Conservation (phyloP, 2,888 invertebrate species). For the Yponomeuta malinellus region DNA sequence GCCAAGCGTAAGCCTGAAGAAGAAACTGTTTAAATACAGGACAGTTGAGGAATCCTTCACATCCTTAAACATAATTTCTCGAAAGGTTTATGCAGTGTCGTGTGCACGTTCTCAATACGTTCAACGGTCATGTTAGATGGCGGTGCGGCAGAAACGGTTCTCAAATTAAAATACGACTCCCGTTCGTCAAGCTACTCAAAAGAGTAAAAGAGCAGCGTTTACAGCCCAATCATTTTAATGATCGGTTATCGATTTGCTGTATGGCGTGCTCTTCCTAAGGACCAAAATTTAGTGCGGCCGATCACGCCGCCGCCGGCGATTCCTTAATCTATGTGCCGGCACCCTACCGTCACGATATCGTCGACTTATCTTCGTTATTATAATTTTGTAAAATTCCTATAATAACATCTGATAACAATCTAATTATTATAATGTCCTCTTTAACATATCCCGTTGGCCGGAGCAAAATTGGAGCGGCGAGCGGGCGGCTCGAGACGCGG, state of each 20-base stretch:
- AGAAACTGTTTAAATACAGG: too few species aligned
- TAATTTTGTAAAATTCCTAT: constrained; percentile 72
- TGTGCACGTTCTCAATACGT: not conserved
- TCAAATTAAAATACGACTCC: constrained; percentile 60
- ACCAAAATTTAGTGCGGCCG: constrained; percentile 63
- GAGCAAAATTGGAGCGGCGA: constrained; percentile 57
- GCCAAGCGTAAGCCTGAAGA: too few species aligned
- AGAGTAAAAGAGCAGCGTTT: constrained; percentile 59
- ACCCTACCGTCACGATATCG: constrained; percentile 69
- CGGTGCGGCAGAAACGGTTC: constrained; percentile 15
- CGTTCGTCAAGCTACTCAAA: constrained; percentile 60
- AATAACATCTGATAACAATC: constrained; percentile 74
- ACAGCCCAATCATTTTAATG: constrained; percentile 72
- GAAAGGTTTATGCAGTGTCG: too few species aligned
- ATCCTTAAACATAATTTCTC: not conserved
- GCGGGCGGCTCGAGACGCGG: constrained; percentile 42
- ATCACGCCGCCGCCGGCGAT: constrained; percentile 59
- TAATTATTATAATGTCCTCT: constrained; percentile 74
- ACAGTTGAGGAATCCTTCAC: not conserved
- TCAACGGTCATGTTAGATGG: not conserved
- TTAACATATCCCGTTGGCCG: constrained; percentile 69
- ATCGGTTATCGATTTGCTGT: constrained; percentile 71
- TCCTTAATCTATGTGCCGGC: constrained; percentile 54
- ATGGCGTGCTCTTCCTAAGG: constrained; percentile 66
- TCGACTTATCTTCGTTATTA: constrained; percentile 66